phyloP scores from a whole-genome alignment of 2,113 vertebrate genomes.

The Bujurquina vittata region DNA sequence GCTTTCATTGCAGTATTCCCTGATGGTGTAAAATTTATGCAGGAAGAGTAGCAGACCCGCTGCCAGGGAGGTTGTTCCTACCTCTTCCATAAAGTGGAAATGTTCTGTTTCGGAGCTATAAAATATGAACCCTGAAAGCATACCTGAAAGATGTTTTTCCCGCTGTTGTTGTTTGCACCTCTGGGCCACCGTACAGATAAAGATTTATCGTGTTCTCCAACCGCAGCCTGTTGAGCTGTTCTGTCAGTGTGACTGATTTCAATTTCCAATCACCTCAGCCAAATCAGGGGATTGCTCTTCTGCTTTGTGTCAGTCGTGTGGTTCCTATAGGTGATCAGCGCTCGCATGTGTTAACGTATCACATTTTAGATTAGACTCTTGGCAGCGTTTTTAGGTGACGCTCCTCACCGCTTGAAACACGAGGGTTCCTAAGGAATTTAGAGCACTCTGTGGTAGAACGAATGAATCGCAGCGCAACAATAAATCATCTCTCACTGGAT shows the following conservation, averaged over 20 bases:
- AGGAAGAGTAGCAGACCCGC: not conserved
- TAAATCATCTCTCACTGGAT: conserved; percentile 52
- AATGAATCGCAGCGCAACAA: conserved; percentile 50
- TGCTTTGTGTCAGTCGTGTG: conserved; percentile 45
- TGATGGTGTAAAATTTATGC: not conserved
- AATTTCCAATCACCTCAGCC: conserved; percentile 26
- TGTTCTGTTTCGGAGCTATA: not conserved
- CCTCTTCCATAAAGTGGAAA: not conserved
- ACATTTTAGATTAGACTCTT: conserved; percentile 58
- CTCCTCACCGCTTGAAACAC: conserved; percentile 28
- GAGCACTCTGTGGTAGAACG: conserved; percentile 33
- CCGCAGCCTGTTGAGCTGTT: not conserved
- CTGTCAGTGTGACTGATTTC: conserved; percentile 42
- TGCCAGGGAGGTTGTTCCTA: not conserved
- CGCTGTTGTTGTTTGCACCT: not conserved
- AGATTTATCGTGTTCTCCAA: conserved; percentile 25
- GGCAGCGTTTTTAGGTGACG: conserved; percentile 23
- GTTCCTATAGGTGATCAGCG: conserved; percentile 53
- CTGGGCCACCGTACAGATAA: not conserved
- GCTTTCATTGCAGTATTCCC: not conserved
- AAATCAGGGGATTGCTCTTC: conserved; percentile 52
- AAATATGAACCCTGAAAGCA: not conserved
- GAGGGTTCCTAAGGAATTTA: conserved; percentile 45
- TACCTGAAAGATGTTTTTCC: not conserved
- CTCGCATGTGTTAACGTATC: conserved; percentile 60